These are phyloP conservation scores for Pemphredon lugubris DNA, from an alignment of 2,888 invertebrate genomes.

Conservation along the genomic window DNA sequence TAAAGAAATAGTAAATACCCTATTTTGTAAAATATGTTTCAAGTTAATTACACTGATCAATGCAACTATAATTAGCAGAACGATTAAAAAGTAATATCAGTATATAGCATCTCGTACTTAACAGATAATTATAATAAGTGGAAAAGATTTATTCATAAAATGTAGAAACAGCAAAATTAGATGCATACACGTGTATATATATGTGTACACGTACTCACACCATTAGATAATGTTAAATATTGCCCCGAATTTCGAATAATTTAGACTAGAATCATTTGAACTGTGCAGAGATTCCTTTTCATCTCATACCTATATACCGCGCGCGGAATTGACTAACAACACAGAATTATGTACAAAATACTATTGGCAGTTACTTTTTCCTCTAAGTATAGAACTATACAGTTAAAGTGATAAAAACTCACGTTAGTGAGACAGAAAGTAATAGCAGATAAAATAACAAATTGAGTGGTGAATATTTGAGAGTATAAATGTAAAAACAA, in stretches of 20 bases:
- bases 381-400: neutral
- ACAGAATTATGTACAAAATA: neutral
- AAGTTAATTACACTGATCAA: neutral
- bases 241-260: neutral
- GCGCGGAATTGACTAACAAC: too few species aligned
- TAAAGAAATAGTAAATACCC: slow-evolving; percentile 2
- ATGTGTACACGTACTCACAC: neutral
- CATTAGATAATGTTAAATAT: too few species aligned
- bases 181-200: slow-evolving; percentile 29
- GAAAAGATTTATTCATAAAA: slow-evolving; percentile 67
- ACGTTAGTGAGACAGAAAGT: too few species aligned
- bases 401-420: slow-evolving; percentile 9
- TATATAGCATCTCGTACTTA: slow-evolving; percentile 8
- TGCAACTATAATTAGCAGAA: slow-evolving; percentile 1
- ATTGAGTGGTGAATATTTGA: too few species aligned
- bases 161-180: slow-evolving; percentile 53
- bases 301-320: too few species aligned
- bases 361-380: slow-evolving; percentile 7
- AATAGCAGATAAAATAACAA: too few species aligned
- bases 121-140: slow-evolving; percentile 35
- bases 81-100: neutral
- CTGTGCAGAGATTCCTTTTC: neutral
- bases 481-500: too few species aligned
- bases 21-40: neutral
- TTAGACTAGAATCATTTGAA: neutral